Percentiles rank a stretch among this genome's conserved stretches.
These are phyloP conservation scores for Argya squamiceps DNA, from an alignment of 2,797 vertebrate genomes.

Conservation along the genomic window DNA sequence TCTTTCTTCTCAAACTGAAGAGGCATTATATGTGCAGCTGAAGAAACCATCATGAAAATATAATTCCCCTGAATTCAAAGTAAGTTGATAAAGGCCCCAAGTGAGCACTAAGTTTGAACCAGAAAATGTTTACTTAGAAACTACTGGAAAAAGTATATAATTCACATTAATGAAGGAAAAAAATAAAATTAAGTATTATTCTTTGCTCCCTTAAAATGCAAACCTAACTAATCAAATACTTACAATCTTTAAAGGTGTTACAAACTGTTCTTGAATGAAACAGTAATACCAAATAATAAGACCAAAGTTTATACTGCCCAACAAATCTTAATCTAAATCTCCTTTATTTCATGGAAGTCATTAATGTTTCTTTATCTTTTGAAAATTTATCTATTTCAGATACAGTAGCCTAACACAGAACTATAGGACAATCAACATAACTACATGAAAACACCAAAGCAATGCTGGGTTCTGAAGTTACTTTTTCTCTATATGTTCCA, in stretches of 20 bases:
- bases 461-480: neutral
- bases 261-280: neutral
- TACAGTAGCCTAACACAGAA: neutral
- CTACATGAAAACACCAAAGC: neutral
- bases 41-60: neutral
- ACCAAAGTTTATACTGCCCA: neutral
- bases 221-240: neutral
- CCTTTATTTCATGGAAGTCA: neutral
- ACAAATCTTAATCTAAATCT: neutral
- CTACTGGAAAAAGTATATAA: accelerated
- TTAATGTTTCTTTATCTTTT: neutral
- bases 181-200: neutral
- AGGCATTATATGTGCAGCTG: neutral
- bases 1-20: neutral
- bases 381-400: neutral
- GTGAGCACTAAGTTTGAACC: neutral
- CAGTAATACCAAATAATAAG: neutral
- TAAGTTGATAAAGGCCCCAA: neutral
- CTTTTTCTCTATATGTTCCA: neutral
- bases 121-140: neutral
- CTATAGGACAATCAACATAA: neutral
- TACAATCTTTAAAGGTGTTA: neutral
- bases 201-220: neutral
- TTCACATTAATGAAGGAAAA: neutral
- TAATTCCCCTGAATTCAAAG: neutral